A percentile compares a stretch with the other conserved stretches of the same genome.
phyloP scores from a whole-genome alignment of 2,888 invertebrate genomes.

The Mythimna pallens region DNA sequence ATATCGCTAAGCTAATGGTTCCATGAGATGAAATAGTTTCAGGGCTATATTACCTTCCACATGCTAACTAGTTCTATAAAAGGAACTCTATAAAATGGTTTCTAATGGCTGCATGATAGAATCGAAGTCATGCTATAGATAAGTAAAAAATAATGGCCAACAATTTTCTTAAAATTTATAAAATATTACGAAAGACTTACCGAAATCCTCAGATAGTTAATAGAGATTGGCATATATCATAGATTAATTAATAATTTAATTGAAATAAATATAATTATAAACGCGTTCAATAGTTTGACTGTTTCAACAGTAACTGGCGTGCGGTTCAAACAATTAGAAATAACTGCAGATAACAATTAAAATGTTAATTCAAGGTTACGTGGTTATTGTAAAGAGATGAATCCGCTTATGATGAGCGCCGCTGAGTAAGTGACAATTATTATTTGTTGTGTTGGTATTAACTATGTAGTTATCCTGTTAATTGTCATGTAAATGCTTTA shows the following conservation, averaged over 20 bases:
- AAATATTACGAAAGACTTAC: constrained; percentile 71
- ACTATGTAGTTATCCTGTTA: constrained; percentile 53
- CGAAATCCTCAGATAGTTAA: constrained; percentile 67
- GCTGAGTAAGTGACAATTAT: constrained; percentile 41
- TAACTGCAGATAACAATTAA: constrained; percentile 75
- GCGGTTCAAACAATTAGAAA: constrained; percentile 69
- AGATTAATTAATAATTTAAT: constrained; percentile 39
- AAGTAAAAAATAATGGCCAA: constrained; percentile 57
- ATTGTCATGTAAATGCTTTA: constrained; percentile 34
- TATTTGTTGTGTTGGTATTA: constrained; percentile 19
- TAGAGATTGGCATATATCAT: constrained; percentile 54
- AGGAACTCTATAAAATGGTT: constrained; percentile 63
- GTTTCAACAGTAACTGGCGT: constrained; percentile 70
- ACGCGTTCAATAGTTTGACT: constrained; percentile 54
- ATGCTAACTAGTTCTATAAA: constrained; percentile 73
- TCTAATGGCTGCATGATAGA: constrained; percentile 73
- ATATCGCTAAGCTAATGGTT: constrained; percentile 73
- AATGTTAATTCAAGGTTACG: constrained; percentile 77
- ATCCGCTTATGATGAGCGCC: constrained; percentile 53
- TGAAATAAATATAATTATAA: constrained; percentile 37
- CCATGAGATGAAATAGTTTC: constrained; percentile 72
- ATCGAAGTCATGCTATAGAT: constrained; percentile 77
- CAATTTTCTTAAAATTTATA: constrained; percentile 39
- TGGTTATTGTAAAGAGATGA: constrained; percentile 68
- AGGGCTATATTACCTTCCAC: constrained; percentile 75